Conservation (phyloP, 2,888 invertebrate species). For the Brassicogethes aeneus region DNA sequence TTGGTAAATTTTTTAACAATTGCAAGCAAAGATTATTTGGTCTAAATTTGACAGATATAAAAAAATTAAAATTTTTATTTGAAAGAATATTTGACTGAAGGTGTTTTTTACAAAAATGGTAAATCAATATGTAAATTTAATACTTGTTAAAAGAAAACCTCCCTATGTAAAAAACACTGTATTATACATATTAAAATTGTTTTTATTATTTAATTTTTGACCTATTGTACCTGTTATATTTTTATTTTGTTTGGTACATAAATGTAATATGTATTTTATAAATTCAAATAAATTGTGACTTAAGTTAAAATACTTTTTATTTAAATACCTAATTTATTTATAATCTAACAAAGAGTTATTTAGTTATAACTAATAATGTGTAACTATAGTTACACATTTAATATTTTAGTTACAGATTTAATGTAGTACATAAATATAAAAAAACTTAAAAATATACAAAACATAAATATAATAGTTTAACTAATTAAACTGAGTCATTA, state of each 20-base stretch:
- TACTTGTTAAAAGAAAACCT: too few species aligned
- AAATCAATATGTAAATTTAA: too few species aligned
- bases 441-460: not conserved
- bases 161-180: too few species aligned
- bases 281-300: not conserved
- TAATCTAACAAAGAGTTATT: too few species aligned
- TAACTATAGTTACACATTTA: too few species aligned
- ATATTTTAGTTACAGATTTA: not conserved
- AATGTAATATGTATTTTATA: not conserved
- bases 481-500: constrained; percentile 6
- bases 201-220: not conserved
- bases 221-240: not conserved
- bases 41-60: not conserved
- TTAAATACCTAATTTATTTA: too few species aligned
- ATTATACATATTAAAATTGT: not conserved
- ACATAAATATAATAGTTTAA: constrained; percentile 4
- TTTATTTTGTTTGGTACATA: not conserved
- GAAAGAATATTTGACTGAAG: too few species aligned
- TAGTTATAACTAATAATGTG: too few species aligned
- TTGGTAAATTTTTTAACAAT: too few species aligned
- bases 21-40: too few species aligned
- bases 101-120: too few species aligned
- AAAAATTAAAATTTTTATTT: not conserved
- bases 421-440: constrained; percentile 6
- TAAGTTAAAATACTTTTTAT: too few species aligned